phyloP scores from a whole-genome alignment of 2,797 vertebrate species.

The Anableps anableps region DNA sequence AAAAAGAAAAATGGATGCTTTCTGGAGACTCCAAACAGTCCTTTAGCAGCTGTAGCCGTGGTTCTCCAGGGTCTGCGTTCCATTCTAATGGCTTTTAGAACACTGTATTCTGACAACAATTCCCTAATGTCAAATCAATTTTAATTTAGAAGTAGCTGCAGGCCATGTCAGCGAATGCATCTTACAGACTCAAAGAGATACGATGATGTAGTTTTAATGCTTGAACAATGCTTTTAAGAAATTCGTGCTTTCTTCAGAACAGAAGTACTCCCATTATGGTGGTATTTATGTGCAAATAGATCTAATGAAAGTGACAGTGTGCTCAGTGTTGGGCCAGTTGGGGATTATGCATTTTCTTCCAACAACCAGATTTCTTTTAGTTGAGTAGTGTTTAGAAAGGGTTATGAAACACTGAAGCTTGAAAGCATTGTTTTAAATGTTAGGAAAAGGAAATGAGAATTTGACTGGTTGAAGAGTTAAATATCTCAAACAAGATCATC shows the following conservation, averaged over 20 bases:
- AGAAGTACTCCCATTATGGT: conserved; percentile 4
- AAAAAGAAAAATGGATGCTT: conserved; percentile 8
- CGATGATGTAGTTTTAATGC: conserved; percentile 33
- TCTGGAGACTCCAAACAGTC: conserved; percentile 5
- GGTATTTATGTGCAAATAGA: conserved; percentile 17
- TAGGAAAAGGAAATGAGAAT: not conserved
- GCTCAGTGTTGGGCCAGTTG: conserved; percentile 4
- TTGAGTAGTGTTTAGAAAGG: conserved; percentile 9
- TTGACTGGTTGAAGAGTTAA: not conserved
- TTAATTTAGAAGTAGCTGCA: conserved; percentile 68
- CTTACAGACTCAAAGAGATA: conserved; percentile 42
- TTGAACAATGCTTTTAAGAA: conserved; percentile 25
- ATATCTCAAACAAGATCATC: not conserved
- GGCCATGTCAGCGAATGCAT: conserved; percentile 58
- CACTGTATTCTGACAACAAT: conserved; percentile 39
- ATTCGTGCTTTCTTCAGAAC: conserved; percentile 23
- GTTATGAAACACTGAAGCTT: not conserved
- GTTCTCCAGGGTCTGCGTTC: conserved; percentile 27
- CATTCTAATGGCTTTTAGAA: conserved; percentile 47
- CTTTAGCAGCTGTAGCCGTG: not conserved
- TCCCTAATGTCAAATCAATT: conserved; percentile 75
- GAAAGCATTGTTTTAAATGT: not conserved
- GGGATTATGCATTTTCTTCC: conserved; percentile 23
- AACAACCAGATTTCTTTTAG: conserved; percentile 29
- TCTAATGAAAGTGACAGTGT: conserved; percentile 19